Base-by-base conservation (phyloP, 2,113 vertebrate species). In the Ctenodactylus gundi region DNA sequence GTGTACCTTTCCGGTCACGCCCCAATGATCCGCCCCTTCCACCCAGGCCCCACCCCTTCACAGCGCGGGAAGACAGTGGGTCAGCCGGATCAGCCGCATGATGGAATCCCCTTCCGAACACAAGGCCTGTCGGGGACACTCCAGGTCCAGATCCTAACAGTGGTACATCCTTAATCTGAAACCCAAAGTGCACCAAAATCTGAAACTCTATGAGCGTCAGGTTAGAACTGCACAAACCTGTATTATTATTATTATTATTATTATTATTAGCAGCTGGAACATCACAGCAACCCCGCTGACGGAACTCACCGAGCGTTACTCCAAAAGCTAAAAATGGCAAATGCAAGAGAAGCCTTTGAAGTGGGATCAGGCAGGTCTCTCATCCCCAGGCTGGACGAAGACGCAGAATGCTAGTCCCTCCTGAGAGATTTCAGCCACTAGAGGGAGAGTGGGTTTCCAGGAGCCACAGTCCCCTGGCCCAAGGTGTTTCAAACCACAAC, bases 381-480 rank as follows among this genome's bases (percentile, higher is more conserved):
- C 21, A 14, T n/a, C 44, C 39, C 57, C 31, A 78, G 57, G 25
- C 73, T 18, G 23, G 65, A 55, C 46, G 39, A 60, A 95, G 41
- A 11, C 25, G 6, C 3, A 8, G 34, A 41, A 18, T n/a, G 70
- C 89, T n/a, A 2, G 14, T 58, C 39, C 15, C 49, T 64, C 68
- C 57, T 87, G 62, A 93, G 58, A 92, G 78, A 58, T 58, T 75
- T 49, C 73, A 46, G 34, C 90, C 93, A 75, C 93, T 94, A 96
- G 89, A 87, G 84, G 94, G 95, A 83, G 49, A 84, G 41, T 53
- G 53, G 55, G 72, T 44, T 94, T 86, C 60, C 90, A 39, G 58
- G 90, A 96, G 93, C 11, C 75, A 77, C 27, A 41, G 23, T 17
- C 58, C 29, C 31, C 64, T 8, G 75, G 53, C 27, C 44, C n/a